phyloP scores from a whole-genome alignment of 2,888 invertebrate species.

The Tryphoninae sp. region DNA sequence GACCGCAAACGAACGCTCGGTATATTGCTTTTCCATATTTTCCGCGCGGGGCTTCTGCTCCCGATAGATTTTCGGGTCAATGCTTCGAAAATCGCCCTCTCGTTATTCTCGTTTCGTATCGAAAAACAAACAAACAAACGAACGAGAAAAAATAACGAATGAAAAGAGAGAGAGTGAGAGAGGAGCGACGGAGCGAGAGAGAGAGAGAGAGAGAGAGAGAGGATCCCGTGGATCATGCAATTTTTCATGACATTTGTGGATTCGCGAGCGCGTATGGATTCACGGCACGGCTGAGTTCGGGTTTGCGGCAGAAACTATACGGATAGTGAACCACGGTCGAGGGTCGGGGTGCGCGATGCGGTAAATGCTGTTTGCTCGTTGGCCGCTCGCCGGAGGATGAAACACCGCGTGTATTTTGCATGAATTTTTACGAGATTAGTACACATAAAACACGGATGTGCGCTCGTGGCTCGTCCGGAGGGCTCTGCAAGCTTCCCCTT shows the following conservation, averaged over 20 bases:
- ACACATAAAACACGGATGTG: conserved; percentile 73
- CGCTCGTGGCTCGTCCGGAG: not conserved
- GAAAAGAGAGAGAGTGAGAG: not conserved
- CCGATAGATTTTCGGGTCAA: not conserved
- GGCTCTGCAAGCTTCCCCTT: not conserved
- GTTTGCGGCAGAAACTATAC: not conserved
- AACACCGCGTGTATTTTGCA: conserved; percentile 76
- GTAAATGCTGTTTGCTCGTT: conserved; percentile 45
- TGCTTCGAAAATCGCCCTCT: not conserved
- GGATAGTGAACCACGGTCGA: conserved; percentile 1
- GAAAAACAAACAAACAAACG: too few relatives aligned
- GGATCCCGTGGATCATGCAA: conserved; percentile 18
- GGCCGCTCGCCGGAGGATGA: conserved; percentile 64
- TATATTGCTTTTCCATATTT: conserved; percentile 3
- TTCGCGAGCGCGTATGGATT: not conserved
- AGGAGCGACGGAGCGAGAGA: not conserved
- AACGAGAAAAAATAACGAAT: too few relatives aligned
- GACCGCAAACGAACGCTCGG: not conserved
- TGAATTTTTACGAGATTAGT: conserved; percentile 79
- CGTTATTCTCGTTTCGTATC: too few relatives aligned
- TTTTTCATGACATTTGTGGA: conserved; percentile 5
- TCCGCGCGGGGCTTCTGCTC: not conserved
- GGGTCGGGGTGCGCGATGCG: conserved; percentile 8
- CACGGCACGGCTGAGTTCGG: not conserved
- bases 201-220: not conserved